A percentile compares a stretch with the other conserved stretches of the same genome.
Conservation (phyloP, 1,140 invertebrate species). For the Agrilus planipennis region DNA sequence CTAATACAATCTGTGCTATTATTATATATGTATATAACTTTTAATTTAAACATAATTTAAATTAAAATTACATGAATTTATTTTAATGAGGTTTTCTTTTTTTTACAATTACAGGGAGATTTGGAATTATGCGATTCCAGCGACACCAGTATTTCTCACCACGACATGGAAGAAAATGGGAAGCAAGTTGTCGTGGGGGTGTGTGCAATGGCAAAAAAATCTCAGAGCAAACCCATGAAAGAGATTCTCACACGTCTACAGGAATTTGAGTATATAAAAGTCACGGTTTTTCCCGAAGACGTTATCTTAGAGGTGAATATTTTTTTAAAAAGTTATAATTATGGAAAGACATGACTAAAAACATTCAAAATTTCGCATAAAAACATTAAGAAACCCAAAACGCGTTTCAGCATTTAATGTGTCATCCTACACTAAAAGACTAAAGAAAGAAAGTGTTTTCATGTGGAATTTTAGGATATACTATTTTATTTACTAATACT, state of each 20-base stretch:
- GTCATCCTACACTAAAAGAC: too few species aligned
- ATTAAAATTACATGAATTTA: neutral
- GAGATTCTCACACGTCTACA: conserved; percentile 90
- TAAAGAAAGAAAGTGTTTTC: too few species aligned
- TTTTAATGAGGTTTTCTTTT: conserved; percentile 3
- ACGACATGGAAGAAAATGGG: conserved; percentile 39
- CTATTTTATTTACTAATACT: too few species aligned
- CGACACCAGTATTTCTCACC: conserved; percentile 45
- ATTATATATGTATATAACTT: too few species aligned
- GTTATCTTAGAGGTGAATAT: conserved; percentile 75
- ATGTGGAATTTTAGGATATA: too few species aligned
- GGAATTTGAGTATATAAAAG: conserved; percentile 93
- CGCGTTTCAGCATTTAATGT: too few species aligned
- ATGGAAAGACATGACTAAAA: too few species aligned
- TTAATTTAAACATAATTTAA: too few species aligned
- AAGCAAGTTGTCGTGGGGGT: conserved; percentile 90
- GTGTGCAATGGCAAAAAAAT: conserved; percentile 98
- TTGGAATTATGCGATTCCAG: conserved; percentile 52
- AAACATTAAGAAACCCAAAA: too few species aligned
- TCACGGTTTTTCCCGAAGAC: conserved; percentile 86
- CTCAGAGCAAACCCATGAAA: conserved; percentile 96
- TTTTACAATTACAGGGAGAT: conserved; percentile 49
- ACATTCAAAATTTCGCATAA: too few species aligned
- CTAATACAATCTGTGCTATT: too few species aligned
- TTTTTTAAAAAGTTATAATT: too few species aligned